Percentiles rank a stretch among this genome's conserved stretches.
Evolutionary conservation across 2,797 vertebrate genomes (phyloP).

Genomic region (Xiphorhynchus erythropygius): DNA sequence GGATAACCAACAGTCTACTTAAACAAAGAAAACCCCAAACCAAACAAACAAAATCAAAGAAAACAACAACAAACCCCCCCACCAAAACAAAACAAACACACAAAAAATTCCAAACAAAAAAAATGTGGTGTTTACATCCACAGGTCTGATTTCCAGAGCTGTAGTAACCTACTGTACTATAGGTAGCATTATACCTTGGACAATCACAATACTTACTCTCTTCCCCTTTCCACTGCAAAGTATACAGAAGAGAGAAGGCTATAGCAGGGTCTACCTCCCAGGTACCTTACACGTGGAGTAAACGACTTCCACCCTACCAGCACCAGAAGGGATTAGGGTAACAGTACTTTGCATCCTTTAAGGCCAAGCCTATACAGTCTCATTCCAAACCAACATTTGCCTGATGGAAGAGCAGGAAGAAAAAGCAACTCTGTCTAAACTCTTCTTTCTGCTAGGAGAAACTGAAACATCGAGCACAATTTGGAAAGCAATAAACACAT

Average conservation of each 20-base stretch:
- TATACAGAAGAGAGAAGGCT: background rate
- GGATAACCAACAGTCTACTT: background rate
- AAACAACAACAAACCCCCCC: background rate
- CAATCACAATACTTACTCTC: fast-evolving
- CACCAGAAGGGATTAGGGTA: background rate
- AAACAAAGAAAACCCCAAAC: background rate
- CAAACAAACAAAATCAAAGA: background rate
- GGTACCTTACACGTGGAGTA: background rate
- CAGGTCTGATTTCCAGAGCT: background rate
- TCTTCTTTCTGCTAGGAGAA: background rate
- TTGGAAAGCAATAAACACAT: background rate
- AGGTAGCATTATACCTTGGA: background rate
- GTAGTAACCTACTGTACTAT: background rate
- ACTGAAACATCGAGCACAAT: background rate
- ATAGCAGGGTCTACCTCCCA: background rate
- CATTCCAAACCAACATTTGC: background rate
- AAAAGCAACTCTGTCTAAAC: background rate
- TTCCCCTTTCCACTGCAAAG: background rate
- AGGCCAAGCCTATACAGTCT: background rate
- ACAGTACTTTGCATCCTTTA: background rate
- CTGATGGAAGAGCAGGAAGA: background rate
- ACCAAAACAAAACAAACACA: background rate
- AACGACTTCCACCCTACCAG: background rate
- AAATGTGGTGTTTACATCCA: background rate
- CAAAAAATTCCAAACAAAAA: background rate